Percentiles rank a stretch among this genome's conserved stretches.
phyloP scores from a whole-genome alignment of 2,888 invertebrate species.

The Mythimna vitellina region DNA sequence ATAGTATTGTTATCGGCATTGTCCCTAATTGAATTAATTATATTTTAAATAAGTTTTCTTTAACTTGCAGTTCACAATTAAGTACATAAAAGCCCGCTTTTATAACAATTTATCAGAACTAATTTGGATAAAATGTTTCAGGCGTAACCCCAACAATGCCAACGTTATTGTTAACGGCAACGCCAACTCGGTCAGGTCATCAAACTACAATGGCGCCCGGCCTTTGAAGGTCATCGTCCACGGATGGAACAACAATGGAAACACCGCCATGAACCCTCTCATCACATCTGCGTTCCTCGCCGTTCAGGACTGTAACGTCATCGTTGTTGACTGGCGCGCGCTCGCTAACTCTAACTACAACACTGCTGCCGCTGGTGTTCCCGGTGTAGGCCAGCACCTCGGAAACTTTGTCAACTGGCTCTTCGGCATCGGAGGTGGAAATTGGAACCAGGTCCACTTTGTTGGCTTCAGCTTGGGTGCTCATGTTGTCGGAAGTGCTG shows the following conservation, averaged over 20 bases:
- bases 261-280: conserved; percentile 72
- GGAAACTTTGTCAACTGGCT: conserved; percentile 81
- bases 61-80: not conserved
- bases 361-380: conserved; percentile 72
- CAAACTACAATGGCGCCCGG: conserved; percentile 71
- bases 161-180: conserved; percentile 76
- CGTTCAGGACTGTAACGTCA: conserved; percentile 76
- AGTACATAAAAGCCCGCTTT: not conserved
- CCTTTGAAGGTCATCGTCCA: conserved; percentile 78
- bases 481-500: conserved; percentile 81
- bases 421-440: conserved; percentile 76
- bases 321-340: conserved; percentile 79
- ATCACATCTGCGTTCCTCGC: conserved; percentile 77
- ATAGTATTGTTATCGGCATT: not conserved
- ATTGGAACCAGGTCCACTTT: conserved; percentile 81
- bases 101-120: not conserved
- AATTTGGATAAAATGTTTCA: conserved; percentile 53
- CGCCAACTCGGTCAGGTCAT: conserved; percentile 69
- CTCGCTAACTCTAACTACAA: conserved; percentile 71
- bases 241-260: conserved; percentile 80
- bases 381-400: conserved; percentile 75
- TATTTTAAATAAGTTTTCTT: not conserved
- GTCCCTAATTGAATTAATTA: not conserved
- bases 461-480: conserved; percentile 86
- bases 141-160: conserved; percentile 69